Evolutionary conservation across 2,888 invertebrate species (phyloP).

Genomic region (Drymonia ruficornis): DNA sequence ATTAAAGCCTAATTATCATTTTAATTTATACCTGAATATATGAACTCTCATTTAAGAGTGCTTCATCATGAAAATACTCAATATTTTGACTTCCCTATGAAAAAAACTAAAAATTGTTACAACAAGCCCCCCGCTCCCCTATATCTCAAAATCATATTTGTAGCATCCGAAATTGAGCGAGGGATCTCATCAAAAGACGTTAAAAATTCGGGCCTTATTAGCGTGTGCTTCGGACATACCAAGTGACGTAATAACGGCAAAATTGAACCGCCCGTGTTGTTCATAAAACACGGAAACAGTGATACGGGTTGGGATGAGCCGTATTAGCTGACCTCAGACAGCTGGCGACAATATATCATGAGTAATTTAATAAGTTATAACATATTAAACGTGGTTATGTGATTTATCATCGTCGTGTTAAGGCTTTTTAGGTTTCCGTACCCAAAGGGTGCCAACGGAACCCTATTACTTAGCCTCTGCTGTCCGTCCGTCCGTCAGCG

Average conservation of each 20-base stretch:
- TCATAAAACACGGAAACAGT: constrained; percentile 20
- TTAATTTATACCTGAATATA: too few species aligned
- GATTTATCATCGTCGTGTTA: not conserved
- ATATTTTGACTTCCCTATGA: too few species aligned
- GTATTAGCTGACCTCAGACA: not conserved
- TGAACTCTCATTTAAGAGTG: too few species aligned
- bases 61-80: too few species aligned
- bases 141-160: not conserved
- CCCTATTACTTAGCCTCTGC: too few species aligned
- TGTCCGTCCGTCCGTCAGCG: too few species aligned
- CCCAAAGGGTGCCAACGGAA: too few species aligned
- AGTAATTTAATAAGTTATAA: not conserved
- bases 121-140: too few species aligned
- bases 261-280: constrained; percentile 34
- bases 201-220: constrained; percentile 14
- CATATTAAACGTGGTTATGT: constrained; percentile 32
- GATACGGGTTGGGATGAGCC: constrained; percentile 20
- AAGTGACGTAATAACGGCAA: constrained; percentile 26
- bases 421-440: too few species aligned
- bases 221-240: constrained; percentile 5
- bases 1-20: too few species aligned
- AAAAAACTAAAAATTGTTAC: too few species aligned
- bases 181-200: not conserved
- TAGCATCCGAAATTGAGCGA: not conserved
- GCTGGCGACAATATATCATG: not conserved